These are phyloP conservation scores for Corella eumyota DNA, from an alignment of 23 tunicate genomes.

Conservation along the genomic window DNA sequence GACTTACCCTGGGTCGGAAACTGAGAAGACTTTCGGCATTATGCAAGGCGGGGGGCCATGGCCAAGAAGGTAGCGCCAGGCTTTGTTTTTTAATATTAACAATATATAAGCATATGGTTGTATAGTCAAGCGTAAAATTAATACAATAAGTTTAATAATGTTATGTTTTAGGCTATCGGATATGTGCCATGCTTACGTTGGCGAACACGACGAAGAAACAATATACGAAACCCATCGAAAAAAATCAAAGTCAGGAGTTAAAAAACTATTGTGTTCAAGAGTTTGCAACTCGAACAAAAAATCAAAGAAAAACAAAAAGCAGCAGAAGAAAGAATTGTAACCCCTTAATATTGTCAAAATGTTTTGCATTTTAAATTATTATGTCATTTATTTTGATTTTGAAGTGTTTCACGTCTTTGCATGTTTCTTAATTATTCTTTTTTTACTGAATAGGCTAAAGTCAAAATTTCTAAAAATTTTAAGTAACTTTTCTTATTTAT, in stretches of 20 bases:
- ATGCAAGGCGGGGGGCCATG: constrained; percentile 86
- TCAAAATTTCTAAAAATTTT: too few relatives aligned
- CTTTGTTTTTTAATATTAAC: not conserved
- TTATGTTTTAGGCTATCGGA: constrained; percentile 36
- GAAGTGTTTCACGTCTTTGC: too few relatives aligned
- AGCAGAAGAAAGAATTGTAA: constrained; percentile 6
- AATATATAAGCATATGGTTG: too few relatives aligned
- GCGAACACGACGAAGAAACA: constrained; percentile 56
- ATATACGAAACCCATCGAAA: constrained; percentile 36
- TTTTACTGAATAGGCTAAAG: too few relatives aligned
- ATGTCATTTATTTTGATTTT: too few relatives aligned
- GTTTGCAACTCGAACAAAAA: constrained; percentile 10
- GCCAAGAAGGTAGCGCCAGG: constrained; percentile 57
- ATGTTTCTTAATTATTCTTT: too few relatives aligned
- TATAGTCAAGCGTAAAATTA: too few relatives aligned
- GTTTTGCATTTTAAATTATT: too few relatives aligned
- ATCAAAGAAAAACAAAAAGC: constrained; percentile 9
- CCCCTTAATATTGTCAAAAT: too few relatives aligned
- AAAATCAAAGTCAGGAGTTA: constrained; percentile 18
- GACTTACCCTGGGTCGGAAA: constrained; percentile 56
- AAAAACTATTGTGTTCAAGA: constrained; percentile 26
- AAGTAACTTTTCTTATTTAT: too few relatives aligned
- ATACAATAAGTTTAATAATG: too few relatives aligned
- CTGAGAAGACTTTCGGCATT: constrained; percentile 37
- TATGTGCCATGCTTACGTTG: constrained; percentile 58